Percentiles rank a stretch among this genome's conserved stretches.
These are phyloP conservation scores for Microtus pennsylvanicus DNA, from an alignment of 2,113 vertebrate species.

Conservation along the genomic window DNA sequence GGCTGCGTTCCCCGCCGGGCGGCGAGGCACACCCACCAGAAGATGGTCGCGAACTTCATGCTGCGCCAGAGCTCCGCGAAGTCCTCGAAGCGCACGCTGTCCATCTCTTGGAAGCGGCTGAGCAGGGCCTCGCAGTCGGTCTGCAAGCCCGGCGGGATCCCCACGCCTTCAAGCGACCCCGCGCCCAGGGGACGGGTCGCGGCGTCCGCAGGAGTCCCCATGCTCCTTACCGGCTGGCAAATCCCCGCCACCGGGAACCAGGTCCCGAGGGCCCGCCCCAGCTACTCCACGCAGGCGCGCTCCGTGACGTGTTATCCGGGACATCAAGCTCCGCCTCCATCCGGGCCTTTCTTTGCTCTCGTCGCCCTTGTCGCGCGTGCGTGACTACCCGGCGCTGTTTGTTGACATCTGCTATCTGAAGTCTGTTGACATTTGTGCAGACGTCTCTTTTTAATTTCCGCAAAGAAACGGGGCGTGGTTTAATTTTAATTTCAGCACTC, in stretches of 20 bases:
- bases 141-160: slow-evolving; percentile 79
- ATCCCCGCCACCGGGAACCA: background rate
- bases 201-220: slow-evolving; percentile 35
- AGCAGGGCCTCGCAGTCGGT: slow-evolving; percentile 92
- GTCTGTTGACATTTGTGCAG: rapidly evolving
- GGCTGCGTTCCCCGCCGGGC: background rate
- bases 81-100: slow-evolving; percentile 93
- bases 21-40: slow-evolving; percentile 87
- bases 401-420: rapidly evolving
- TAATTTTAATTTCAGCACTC: background rate
- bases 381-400: rapidly evolving
- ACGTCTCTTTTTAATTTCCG: rapidly evolving
- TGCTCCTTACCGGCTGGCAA: rapidly evolving
- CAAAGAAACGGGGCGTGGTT: background rate
- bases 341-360: rapidly evolving
- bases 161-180: slow-evolving; percentile 50
- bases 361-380: rapidly evolving
- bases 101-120: slow-evolving; percentile 88
- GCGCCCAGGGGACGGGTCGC: background rate
- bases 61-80: slow-evolving; percentile 92
- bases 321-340: slow-evolving; percentile 8
- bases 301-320: background rate
- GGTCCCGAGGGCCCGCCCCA: background rate
- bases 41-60: slow-evolving; percentile 92
- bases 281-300: background rate